These are phyloP conservation scores for Galeruca laticollis DNA, from an alignment of 2,888 invertebrate genomes.

Conservation along the genomic window DNA sequence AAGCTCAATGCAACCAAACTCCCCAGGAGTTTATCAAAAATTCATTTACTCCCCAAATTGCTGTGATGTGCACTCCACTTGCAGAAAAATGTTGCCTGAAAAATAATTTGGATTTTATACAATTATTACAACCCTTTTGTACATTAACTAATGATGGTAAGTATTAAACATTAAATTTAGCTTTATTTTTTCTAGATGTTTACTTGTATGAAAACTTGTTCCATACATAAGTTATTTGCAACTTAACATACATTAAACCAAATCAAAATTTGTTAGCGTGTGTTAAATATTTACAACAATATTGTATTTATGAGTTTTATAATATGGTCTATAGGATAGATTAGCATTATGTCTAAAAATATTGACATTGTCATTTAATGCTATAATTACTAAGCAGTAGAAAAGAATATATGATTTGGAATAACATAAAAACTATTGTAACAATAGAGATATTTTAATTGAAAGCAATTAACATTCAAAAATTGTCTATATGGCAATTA, in stretches of 20 bases:
- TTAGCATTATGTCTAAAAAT: too few species aligned
- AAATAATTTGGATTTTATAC: conserved; percentile 91
- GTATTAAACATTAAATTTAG: conserved; percentile 30
- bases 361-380: too few species aligned
- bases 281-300: too few species aligned
- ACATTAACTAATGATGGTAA: conserved; percentile 80
- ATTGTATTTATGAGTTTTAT: too few species aligned
- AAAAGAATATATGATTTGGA: too few species aligned
- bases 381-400: too few species aligned
- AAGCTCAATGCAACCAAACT: conserved; percentile 74
- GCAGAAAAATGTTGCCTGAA: conserved; percentile 89
- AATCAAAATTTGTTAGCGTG: too few species aligned
- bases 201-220: not conserved
- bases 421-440: too few species aligned
- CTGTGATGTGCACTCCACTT: conserved; percentile 84
- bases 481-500: too few species aligned
- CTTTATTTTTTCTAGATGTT: not conserved
- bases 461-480: not conserved
- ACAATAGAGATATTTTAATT: not conserved
- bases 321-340: too few species aligned
- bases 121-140: conserved; percentile 91
- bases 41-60: conserved; percentile 91
- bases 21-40: conserved; percentile 90
- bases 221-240: too few species aligned
- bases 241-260: too few species aligned